Conservation (phyloP, 2,797 vertebrate genomes). For the Geotrypetes seraphini region DNA sequence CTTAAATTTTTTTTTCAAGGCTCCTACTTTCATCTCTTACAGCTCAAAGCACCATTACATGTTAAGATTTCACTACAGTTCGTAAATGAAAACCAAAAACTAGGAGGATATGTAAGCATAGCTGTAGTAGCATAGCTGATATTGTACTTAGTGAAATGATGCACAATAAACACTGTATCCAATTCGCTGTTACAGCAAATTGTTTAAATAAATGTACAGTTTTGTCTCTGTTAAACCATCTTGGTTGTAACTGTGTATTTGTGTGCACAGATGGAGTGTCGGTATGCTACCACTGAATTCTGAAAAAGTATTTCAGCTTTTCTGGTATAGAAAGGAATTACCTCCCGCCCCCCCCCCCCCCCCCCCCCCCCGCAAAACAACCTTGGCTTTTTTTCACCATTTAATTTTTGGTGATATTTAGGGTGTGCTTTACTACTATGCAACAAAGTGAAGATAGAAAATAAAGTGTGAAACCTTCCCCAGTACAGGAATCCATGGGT, state of each 20-base stretch:
- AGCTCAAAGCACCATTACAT: slow-evolving; percentile 37
- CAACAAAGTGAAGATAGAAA: too few species aligned
- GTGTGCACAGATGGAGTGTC: not conserved
- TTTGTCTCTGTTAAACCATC: slow-evolving; percentile 12
- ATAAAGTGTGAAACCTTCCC: too few species aligned
- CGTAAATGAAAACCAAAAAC: slow-evolving; percentile 43
- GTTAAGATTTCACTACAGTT: slow-evolving; percentile 33
- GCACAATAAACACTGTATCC: slow-evolving; percentile 73
- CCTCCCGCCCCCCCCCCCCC: too few species aligned
- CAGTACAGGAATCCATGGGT: too few species aligned
- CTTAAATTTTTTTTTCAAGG: too few species aligned
- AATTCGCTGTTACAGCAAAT: slow-evolving; percentile 53
- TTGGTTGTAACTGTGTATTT: not conserved
- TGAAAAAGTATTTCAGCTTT: too few species aligned
- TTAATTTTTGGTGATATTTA: too few species aligned
- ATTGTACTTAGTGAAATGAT: slow-evolving; percentile 80
- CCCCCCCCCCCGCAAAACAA: too few species aligned
- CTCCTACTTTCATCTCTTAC: slow-evolving; percentile 24
- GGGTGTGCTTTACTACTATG: too few species aligned
- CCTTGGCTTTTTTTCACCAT: too few species aligned
- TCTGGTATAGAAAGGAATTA: too few species aligned
- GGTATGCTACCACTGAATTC: too few species aligned
- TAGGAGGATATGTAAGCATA: slow-evolving; percentile 38
- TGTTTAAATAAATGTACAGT: slow-evolving; percentile 56
- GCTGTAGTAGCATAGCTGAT: slow-evolving; percentile 75